Evolutionary conservation across 2,113 vertebrate species (phyloP), one percentile per base, ranked within the genome.

Genomic region (Apus apus): DNA sequence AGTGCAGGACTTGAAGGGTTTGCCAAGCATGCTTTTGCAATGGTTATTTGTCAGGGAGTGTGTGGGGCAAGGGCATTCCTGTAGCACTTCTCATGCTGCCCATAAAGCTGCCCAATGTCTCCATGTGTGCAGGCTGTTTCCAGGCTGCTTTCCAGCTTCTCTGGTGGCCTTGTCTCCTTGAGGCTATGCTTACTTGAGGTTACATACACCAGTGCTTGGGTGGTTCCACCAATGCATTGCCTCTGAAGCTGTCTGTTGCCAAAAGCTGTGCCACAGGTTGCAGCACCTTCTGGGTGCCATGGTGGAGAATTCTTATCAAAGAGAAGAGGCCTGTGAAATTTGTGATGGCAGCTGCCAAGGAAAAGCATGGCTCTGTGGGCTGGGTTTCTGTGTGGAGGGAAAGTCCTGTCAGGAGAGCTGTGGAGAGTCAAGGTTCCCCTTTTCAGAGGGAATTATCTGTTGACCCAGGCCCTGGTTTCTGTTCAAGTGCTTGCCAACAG

Each of bases 11-110:
- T 40, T 43, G 23, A 72, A 73, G 53, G 21, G 14, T 40, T 65
- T 80, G 9, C 8, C 20, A 61, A 34, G 15, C 50, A 6, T 29
- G 12, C 5, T 50, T 3, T 54, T 51, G 45, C 16, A 46, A 1
- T 36, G 32, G 1, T 65, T 72, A 3, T 13, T 16, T 16, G 1
- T 3, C 0, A 0, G 15, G 32, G 13, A 72, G 14, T 0, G 0
- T 17, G 13, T 15, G 26, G 40, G 22, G 54, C 23, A 30, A 29
- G 54, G 26, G 7, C 15, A 5, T 7, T 45, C 12, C 23, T 66
- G 64, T 26, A 81, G 56, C 45, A 2, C 30, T 87, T 75, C 61
- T 25, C 2, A 1, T 38, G 25, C 48, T 56, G 2, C 22, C 29
- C 87, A 29, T 38, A 34, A 13, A 81, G 68, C 50, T 79, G 25